Base-by-base conservation (phyloP, 2,113 vertebrate genomes). In the Fregetta grallaria region DNA sequence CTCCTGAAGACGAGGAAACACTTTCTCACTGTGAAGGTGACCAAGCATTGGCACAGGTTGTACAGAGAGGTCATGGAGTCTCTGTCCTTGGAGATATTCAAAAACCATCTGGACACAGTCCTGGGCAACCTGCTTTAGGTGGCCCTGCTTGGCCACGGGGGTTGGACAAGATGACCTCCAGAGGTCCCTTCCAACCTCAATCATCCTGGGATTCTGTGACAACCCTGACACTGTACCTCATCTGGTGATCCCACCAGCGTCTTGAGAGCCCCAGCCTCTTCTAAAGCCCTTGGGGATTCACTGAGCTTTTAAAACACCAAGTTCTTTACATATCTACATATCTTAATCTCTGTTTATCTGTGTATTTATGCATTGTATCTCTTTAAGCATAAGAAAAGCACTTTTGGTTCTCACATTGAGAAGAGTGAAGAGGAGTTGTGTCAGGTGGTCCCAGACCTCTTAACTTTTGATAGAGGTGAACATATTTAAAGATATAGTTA, bases 41-140 rank as follows among this genome's bases (percentile, higher is more conserved):
- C 34, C 0, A 0, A 80, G 13, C 18, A 22, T 18, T 29, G 25
- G 25, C 36, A 29, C 9, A 55, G 44, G 34, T 29, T 85, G 9
- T 34, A 30, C 40, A 76, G 45, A 52, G 45, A 47, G 4, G 20
- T 21, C 73, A 6, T 29, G 18, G 45, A 26, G 6, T 58, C 12
- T 77, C 11, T 23, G 13, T 25, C 36, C 45, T 23, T 52, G 55
- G 63, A 56, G 53, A 50, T 75, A 38, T 11, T 86, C n/a, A 49
- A 53, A 86, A 86, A 15, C 3, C 5, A 4, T 8, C 9, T 61
- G 45, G 22, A 32, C 45, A 52, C 8, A 45, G 22, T 18, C 71
- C 38, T 75, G 61, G 40, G 25, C 18, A 44, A 26, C 16, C 38
- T 34, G 5, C 15, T 49, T 11, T 47, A 13, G 15, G 45, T 66